phyloP scores from a whole-genome alignment of 2,113 vertebrate genomes.

The Vidua macroura region DNA sequence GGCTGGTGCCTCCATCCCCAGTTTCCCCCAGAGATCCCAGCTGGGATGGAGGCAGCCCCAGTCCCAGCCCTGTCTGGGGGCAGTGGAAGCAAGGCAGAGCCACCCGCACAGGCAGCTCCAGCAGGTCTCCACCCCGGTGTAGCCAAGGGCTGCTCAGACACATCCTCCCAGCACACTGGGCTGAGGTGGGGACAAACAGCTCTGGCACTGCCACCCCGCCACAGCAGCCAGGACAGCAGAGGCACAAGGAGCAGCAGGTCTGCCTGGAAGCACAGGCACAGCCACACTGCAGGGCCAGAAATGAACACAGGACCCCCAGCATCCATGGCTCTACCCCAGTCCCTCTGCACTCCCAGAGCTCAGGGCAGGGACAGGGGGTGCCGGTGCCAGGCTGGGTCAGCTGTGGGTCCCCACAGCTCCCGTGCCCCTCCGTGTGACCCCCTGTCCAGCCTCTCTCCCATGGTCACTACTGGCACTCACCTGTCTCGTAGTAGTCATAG shows the following conservation, averaged over 20 bases:
- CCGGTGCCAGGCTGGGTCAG: neutral
- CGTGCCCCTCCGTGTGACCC: neutral
- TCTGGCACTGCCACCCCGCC: neutral
- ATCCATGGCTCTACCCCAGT: neutral
- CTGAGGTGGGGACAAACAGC: neutral
- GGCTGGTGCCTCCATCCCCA: neutral
- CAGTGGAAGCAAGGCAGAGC: neutral
- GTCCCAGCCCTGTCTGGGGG: constrained; percentile 54
- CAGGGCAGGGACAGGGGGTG: neutral
- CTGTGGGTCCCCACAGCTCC: neutral
- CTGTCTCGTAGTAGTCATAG: constrained; percentile 87
- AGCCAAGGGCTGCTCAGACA: neutral
- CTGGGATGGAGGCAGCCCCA: fast-evolving
- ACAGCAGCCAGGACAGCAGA: neutral
- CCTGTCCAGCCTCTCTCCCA: neutral
- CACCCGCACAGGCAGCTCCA: neutral
- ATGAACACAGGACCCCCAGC: neutral
- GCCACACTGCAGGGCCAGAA: neutral
- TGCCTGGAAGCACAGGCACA: neutral
- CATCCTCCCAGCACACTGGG: neutral
- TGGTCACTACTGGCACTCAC: constrained; percentile 42
- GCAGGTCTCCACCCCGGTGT: neutral
- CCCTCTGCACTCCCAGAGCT: neutral
- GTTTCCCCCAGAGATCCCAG: neutral
- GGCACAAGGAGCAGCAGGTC: neutral